These are phyloP conservation scores for Pheosia gnoma DNA, from an alignment of 2,888 invertebrate species.

Conservation along the genomic window DNA sequence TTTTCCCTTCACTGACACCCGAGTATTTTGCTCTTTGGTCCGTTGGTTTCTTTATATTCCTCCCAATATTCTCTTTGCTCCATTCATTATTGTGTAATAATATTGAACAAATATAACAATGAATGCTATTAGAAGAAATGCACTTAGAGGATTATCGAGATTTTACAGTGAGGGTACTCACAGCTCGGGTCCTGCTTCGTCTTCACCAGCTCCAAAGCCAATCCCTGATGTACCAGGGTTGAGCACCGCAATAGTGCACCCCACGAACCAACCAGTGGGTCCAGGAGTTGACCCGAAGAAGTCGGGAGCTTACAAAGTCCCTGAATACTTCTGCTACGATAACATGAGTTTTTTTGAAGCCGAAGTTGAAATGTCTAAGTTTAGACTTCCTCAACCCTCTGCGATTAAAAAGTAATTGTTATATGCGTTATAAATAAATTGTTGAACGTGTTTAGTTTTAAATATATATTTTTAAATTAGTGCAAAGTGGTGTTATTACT, in stretches of 20 bases:
- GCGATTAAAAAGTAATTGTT: constrained; percentile 67
- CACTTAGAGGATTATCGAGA: constrained; percentile 44
- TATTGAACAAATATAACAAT: constrained; percentile 31
- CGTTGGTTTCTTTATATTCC: no score
- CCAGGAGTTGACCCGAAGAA: constrained; percentile 88
- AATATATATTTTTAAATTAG: not conserved
- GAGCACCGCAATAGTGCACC: constrained; percentile 83
- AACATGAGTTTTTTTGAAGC: constrained; percentile 91
- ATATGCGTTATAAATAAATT: not conserved
- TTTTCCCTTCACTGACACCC: no score
- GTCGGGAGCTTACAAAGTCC: constrained; percentile 90
- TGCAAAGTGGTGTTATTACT: not conserved
- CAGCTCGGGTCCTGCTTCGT: constrained; percentile 33
- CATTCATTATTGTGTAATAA: constrained; percentile 57
- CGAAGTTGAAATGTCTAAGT: constrained; percentile 93
- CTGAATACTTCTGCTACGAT: constrained; percentile 94
- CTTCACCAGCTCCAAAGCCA: constrained; percentile 35
- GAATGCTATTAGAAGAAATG: constrained; percentile 39
- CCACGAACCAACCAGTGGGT: constrained; percentile 85
- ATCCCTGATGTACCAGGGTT: constrained; percentile 85
- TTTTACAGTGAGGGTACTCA: constrained; percentile 56
- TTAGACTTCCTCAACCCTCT: constrained; percentile 91
- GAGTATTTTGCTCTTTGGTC: no score
- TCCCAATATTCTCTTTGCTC: no score
- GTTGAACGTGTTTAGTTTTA: not conserved